A percentile compares a stretch with the other conserved stretches of the same genome.
Evolutionary conservation across 2,113 vertebrate genomes (phyloP).

Genomic region (Oreocharis arfaki): DNA sequence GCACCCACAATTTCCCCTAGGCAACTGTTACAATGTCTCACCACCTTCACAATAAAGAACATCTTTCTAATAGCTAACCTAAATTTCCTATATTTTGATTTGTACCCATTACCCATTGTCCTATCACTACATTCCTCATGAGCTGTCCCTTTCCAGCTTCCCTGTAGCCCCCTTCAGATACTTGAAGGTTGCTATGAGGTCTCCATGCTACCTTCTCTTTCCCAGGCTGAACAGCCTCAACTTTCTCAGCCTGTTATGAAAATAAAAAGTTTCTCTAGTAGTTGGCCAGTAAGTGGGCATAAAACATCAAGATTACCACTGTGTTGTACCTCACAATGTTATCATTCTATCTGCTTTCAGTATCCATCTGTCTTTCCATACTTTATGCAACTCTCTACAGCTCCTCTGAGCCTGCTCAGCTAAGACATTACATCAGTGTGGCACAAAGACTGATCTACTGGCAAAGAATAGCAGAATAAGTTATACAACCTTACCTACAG

Average conservation of each 20-base stretch:
- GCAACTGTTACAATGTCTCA: neutral
- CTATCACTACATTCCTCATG: neutral
- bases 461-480: neutral
- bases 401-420: neutral
- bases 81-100: neutral
- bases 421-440: neutral
- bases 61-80: neutral
- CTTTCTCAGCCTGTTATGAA: neutral
- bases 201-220: neutral
- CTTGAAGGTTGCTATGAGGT: neutral
- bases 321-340: neutral
- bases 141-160: neutral
- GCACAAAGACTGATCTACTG: neutral
- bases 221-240: neutral
- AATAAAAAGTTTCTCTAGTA: neutral
- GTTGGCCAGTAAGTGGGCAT: neutral
- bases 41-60: neutral
- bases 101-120: neutral
- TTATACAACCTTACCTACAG: neutral
- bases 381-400: neutral
- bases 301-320: neutral
- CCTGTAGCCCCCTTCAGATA: neutral
- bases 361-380: neutral
- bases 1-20: neutral
- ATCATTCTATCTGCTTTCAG: neutral